phyloP scores from a whole-genome alignment of 2,113 vertebrate genomes.

The Pelecanoides urinatrix region DNA sequence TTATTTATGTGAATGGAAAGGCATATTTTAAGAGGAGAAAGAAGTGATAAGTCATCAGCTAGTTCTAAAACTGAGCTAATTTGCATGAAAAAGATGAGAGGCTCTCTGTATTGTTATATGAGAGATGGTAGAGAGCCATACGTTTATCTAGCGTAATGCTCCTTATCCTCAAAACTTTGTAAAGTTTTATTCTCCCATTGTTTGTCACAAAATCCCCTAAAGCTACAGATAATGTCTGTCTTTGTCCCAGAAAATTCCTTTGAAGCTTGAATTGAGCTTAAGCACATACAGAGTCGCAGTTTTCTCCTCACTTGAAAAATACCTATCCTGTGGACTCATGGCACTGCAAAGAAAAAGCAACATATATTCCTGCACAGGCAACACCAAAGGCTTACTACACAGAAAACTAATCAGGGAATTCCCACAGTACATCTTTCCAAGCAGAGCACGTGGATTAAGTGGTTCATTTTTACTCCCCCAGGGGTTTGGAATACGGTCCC shows the following conservation, averaged over 20 bases:
- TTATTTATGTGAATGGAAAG: neutral
- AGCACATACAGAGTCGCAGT: neutral
- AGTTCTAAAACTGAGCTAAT: slow-evolving; percentile 26
- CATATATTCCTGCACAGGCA: neutral
- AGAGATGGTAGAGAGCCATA: neutral
- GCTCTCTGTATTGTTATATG: neutral
- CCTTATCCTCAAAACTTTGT: neutral
- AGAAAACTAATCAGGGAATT: neutral
- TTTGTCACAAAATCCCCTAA: slow-evolving; percentile 31
- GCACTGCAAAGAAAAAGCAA: neutral
- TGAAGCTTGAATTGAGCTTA: slow-evolving; percentile 38
- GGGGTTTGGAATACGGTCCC: neutral
- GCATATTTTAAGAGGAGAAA: slow-evolving; percentile 7
- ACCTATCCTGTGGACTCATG: neutral
- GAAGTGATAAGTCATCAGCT: neutral
- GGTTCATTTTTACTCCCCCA: neutral
- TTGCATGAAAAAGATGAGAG: slow-evolving; percentile 2
- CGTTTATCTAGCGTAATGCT: neutral
- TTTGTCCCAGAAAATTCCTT: slow-evolving; percentile 47
- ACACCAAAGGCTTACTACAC: neutral
- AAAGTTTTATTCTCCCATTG: slow-evolving; percentile 25
- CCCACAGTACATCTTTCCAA: neutral
- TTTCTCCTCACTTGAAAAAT: slow-evolving; percentile 6
- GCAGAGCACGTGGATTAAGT: neutral
- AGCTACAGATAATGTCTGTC: neutral